Percentiles rank a stretch among this genome's conserved stretches.
Conservation (phyloP, 2,797 vertebrate genomes). For the Melanotaenia trifasciata region DNA sequence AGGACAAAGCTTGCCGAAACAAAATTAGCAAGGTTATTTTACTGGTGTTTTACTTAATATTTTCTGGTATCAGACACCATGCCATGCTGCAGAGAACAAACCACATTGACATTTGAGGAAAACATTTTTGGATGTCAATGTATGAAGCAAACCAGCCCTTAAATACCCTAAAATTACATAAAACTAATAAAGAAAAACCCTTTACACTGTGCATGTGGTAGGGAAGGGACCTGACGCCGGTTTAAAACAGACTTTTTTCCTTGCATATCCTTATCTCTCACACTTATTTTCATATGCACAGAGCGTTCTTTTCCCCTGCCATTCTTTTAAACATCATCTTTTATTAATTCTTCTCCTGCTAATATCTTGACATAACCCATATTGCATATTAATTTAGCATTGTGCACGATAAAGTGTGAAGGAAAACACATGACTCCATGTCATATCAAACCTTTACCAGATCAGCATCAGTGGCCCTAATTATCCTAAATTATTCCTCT, state of each 20-base stretch:
- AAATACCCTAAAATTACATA: background rate
- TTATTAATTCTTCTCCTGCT: background rate
- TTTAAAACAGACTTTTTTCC: background rate
- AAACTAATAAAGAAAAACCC: background rate
- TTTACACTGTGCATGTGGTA: background rate
- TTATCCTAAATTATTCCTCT: background rate
- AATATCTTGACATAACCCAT: background rate
- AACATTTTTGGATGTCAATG: constrained; percentile 3
- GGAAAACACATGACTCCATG: background rate
- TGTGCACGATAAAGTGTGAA: background rate
- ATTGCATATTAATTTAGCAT: background rate
- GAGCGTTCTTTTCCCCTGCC: background rate
- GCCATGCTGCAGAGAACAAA: background rate
- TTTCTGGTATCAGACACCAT: background rate
- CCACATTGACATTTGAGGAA: background rate
- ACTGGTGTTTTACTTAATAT: constrained; percentile 6
- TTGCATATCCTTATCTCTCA: background rate
- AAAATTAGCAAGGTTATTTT: background rate
- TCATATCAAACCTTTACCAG: background rate
- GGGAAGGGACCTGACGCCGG: background rate
- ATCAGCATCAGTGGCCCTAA: background rate
- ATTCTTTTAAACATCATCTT: background rate
- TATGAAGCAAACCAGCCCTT: background rate
- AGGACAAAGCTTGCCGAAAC: background rate
- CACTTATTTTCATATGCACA: background rate